Base-by-base conservation (phyloP, 2,888 invertebrate genomes). In the Leptopilina syphax region DNA sequence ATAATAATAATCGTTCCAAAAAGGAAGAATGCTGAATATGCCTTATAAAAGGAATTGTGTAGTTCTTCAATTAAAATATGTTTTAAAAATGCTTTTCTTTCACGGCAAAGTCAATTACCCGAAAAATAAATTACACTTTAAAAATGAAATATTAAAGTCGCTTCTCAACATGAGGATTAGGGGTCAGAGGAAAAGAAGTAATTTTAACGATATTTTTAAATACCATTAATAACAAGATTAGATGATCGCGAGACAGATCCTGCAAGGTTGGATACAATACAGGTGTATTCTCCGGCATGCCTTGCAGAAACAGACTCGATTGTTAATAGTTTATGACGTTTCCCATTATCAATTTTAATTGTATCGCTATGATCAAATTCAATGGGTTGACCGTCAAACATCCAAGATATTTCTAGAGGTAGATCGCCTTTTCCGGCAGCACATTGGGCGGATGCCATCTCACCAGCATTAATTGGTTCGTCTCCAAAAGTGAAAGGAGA, bases 381-480 rank as follows among this genome's bases (percentile, higher is more conserved):
- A 87, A 93, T 87, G 77, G 94, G 94, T 88, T 94, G 92, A 76
- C 95, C 95, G 91, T 96, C 95, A 86, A 96, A 95, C 76, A 94
- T 94, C 96, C 96, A 97, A 24, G 93, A 93, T 76, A 96, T 95
- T 81, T 94, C 94, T 89, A 97, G 93, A 1, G 96, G 96, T 79
- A 94, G 93, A 92, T 97, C 96, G 82, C 96, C 96, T 92, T 95
- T 95, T 81, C 94, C 94, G 68, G 95, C 94, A 82, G 95, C 94
- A 91, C 96, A 96, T 80, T 94, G 94, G 87, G 95, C 93, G 88
- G 95, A 95, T 57, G 95, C 94, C 77, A 94, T 94, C 90, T 96
- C 95, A 82, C 95, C 96, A 86, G 95, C 95, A 90, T 95, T 95
- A 67, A 95, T 93, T 27, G 95, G 94, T 88, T 95, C 95, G 80